Percentiles rank a stretch among this genome's conserved stretches.
phyloP scores from a whole-genome alignment of 2,797 vertebrate species.

The Bryconaethiops microstoma region DNA sequence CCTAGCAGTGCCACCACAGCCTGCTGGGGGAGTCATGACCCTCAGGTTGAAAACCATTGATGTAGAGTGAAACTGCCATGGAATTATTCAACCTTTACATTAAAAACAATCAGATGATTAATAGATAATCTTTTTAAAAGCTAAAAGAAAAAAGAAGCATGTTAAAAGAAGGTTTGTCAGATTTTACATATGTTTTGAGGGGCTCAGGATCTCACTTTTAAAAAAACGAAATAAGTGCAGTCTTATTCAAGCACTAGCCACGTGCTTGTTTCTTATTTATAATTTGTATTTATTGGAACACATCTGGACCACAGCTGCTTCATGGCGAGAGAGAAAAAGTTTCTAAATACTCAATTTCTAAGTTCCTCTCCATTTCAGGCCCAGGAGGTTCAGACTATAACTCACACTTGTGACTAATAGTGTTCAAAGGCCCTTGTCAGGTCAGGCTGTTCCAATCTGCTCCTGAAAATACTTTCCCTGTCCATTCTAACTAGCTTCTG shows the following conservation, averaged over 20 bases:
- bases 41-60: neutral
- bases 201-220: neutral
- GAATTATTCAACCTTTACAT: neutral
- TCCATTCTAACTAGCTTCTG: neutral
- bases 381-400: conserved; percentile 28
- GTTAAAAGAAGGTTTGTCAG: neutral
- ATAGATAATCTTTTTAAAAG: neutral
- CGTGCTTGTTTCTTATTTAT: conserved; percentile 41
- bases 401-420: conserved; percentile 28
- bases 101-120: neutral
- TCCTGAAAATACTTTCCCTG: conserved; percentile 15
- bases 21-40: neutral
- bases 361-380: conserved; percentile 11
- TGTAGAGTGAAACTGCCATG: neutral
- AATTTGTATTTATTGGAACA: conserved; percentile 25
- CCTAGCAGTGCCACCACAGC: too few relatives aligned
- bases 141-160: neutral
- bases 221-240: neutral
- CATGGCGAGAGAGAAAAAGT: conserved; percentile 15
- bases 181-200: neutral
- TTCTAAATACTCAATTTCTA: conserved; percentile 28
- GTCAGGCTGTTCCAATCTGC: conserved; percentile 4
- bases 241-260: conserved; percentile 1
- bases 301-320: conserved; percentile 49
- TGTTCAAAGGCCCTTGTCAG: neutral